Evolutionary conservation across 1,140 invertebrate genomes (phyloP).

Genomic region (Pogonomyrmex barbatus): DNA sequence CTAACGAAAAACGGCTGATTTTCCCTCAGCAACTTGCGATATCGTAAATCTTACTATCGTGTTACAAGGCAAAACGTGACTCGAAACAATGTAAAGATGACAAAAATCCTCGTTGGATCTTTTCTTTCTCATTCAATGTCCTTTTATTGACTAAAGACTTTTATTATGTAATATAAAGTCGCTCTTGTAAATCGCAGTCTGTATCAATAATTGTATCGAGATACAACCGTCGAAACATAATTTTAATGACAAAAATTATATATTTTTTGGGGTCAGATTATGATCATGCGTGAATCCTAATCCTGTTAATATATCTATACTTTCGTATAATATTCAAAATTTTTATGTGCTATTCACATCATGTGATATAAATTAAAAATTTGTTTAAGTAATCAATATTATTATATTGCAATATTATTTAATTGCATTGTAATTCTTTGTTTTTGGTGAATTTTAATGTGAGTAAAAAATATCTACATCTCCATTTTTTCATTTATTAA

Average conservation of each 20-base stretch:
- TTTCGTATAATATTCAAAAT: background rate
- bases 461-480: background rate
- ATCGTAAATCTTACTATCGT: constrained; percentile 35
- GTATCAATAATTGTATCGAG: background rate
- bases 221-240: background rate
- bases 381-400: background rate
- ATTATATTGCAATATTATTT: background rate
- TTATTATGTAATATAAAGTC: background rate
- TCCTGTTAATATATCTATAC: background rate
- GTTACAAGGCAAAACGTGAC: constrained; percentile 18
- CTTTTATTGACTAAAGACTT: background rate
- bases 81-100: background rate
- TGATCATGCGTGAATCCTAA: background rate
- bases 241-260: constrained; percentile 15
- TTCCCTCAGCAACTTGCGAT: constrained; percentile 34
- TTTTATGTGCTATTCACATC: background rate
- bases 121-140: background rate
- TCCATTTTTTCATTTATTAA: background rate
- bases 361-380: background rate
- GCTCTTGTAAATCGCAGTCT: background rate
- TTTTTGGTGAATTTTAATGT: background rate
- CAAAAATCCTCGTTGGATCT: background rate
- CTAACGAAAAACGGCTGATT: constrained; percentile 61
- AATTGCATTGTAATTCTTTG: background rate
- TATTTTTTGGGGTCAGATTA: background rate